phyloP scores from a whole-genome alignment of 2,888 invertebrate genomes.

The Caradrina kadenii region DNA sequence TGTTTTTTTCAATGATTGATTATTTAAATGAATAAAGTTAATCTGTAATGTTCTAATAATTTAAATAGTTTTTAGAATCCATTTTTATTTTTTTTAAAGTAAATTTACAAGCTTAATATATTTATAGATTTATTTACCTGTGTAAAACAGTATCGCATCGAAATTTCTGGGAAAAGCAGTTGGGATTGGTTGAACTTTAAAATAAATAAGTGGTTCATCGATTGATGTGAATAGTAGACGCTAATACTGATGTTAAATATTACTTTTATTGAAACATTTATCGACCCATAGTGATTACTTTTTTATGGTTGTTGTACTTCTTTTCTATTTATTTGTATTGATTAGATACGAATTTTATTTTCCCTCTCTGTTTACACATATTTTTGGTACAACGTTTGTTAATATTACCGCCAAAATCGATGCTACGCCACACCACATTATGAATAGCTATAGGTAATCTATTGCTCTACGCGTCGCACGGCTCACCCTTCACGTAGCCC shows the following conservation, averaged over 20 bases:
- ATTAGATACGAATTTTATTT: neutral
- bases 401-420: neutral
- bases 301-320: neutral
- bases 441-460: constrained; percentile 3
- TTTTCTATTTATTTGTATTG: neutral
- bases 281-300: no score
- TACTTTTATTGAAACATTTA: neutral
- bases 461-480: constrained; percentile 29
- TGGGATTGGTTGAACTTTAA: neutral
- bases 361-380: neutral
- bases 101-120: no score
- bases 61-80: neutral
- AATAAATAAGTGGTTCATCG: neutral
- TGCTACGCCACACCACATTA: neutral
- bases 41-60: neutral
- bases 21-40: no score
- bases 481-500: constrained; percentile 46
- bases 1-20: constrained; percentile 3
- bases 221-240: neutral
- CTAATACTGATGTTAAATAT: neutral
- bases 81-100: neutral
- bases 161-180: neutral
- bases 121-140: no score
- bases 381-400: no score
- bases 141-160: no score